Percentiles rank a stretch among this genome's conserved stretches.
These are phyloP conservation scores for Gadopsis marmoratus DNA, from an alignment of 2,797 vertebrate species.

Conservation along the genomic window DNA sequence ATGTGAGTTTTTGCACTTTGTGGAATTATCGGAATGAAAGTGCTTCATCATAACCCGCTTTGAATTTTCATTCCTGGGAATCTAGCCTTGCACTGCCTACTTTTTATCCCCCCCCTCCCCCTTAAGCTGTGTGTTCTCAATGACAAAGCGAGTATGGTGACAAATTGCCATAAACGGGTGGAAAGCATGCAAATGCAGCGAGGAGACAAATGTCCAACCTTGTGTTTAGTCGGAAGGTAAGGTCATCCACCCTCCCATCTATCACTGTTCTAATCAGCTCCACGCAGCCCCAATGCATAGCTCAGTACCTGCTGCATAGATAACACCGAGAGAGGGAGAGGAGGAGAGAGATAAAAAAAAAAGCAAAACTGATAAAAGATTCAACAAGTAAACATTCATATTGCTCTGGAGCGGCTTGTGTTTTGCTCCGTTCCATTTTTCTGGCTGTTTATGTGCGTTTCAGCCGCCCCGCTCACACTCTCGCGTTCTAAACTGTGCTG, in stretches of 20 bases:
- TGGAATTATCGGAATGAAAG: constrained; percentile 62
- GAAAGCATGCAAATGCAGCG: constrained; percentile 83
- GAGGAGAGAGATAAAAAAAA: constrained; percentile 54
- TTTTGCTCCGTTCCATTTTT: constrained; percentile 23
- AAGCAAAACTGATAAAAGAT: constrained; percentile 78
- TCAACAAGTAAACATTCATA: constrained; percentile 81
- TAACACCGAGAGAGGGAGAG: constrained; percentile 61
- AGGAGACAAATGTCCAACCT: constrained; percentile 86
- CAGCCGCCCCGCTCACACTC: neutral
- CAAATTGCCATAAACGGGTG: constrained; percentile 81
- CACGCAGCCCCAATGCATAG: constrained; percentile 75
- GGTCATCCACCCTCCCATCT: constrained; percentile 84
- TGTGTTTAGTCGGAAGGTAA: constrained; percentile 86
- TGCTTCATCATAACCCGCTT: constrained; percentile 75
- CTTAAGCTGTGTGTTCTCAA: constrained; percentile 46
- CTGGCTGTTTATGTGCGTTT: neutral
- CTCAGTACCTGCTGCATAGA: constrained; percentile 78
- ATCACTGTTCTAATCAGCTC: constrained; percentile 86
- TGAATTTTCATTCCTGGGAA: constrained; percentile 47
- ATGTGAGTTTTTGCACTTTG: constrained; percentile 34
- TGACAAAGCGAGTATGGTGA: constrained; percentile 74
- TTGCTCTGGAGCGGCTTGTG: constrained; percentile 35
- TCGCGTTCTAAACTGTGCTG: neutral
- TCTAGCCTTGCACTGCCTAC: constrained; percentile 44
- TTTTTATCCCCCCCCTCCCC: neutral